Evolutionary conservation across 2,888 invertebrate genomes (phyloP).

Genomic region (Stenurella melanura): DNA sequence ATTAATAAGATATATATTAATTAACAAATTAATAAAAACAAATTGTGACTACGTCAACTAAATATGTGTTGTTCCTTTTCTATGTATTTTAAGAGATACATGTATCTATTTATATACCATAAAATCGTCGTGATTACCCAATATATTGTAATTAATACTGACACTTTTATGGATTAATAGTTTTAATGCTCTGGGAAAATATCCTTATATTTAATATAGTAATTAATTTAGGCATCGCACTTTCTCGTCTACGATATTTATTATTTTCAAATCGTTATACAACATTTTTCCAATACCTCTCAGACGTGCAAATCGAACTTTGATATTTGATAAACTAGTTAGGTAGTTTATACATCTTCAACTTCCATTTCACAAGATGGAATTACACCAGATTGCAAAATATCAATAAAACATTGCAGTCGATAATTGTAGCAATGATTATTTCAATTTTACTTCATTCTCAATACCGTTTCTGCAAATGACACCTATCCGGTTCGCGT

Average conservation of each 20-base stretch:
- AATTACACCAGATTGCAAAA: background rate
- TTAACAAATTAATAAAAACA: background rate
- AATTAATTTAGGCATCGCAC: background rate
- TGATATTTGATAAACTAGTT: conserved; percentile 1
- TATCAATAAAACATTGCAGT: background rate
- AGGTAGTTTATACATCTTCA: conserved; percentile 1
- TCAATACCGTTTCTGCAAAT: too few species aligned
- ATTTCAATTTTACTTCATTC: background rate
- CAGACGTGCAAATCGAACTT: background rate
- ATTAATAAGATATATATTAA: background rate
- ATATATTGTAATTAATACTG: conserved; percentile 2
- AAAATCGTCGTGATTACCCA: background rate
- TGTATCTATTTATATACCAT: background rate
- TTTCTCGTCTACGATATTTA: background rate
- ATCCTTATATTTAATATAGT: background rate
- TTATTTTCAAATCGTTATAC: conserved; percentile 6
- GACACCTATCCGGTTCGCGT: too few species aligned
- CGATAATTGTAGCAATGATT: background rate
- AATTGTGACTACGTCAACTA: background rate
- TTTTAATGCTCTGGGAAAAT: background rate
- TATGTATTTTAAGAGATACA: background rate
- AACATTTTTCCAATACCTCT: background rate
- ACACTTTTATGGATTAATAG: background rate
- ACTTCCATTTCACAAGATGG: background rate
- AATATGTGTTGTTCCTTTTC: background rate